phyloP scores from a whole-genome alignment of 2,888 invertebrate genomes.

The Eulithis prunata region DNA sequence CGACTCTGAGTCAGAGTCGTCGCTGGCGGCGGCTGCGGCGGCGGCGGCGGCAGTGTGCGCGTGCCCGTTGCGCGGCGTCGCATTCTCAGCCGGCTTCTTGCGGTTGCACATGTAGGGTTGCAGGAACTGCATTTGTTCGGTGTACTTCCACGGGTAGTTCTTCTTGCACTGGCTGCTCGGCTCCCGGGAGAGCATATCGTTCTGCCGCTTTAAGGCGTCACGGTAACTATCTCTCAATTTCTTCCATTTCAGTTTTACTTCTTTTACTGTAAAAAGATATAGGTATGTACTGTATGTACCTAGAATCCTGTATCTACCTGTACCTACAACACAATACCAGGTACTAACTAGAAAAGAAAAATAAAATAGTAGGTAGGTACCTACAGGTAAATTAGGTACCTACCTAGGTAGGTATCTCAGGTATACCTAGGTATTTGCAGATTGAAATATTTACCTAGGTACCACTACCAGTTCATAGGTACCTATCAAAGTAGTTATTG shows the following conservation, averaged over 20 bases:
- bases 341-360: too few relatives aligned
- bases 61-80: constrained; percentile 39
- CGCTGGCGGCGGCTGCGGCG: constrained; percentile 37
- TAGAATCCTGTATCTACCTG: too few relatives aligned
- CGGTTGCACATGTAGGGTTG: constrained; percentile 78
- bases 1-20: constrained; percentile 46
- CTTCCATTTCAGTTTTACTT: constrained; percentile 78
- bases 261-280: constrained; percentile 65
- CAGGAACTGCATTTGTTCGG: constrained; percentile 75
- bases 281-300: neutral
- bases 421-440: too few relatives aligned
- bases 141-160: constrained; percentile 75
- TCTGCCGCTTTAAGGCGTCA: constrained; percentile 75
- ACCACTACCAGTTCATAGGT: too few relatives aligned
- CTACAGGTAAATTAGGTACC: too few relatives aligned
- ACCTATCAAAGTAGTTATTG: too few relatives aligned
- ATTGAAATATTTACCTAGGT: too few relatives aligned
- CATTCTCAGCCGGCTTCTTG: constrained; percentile 61
- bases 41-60: constrained; percentile 46
- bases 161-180: constrained; percentile 58
- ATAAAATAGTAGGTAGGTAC: too few relatives aligned
- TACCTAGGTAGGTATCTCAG: too few relatives aligned
- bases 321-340: too few relatives aligned
- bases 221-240: constrained; percentile 79
- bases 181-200: constrained; percentile 67